A percentile compares a stretch with the other conserved stretches of the same genome.
phyloP scores from a whole-genome alignment of 2,888 invertebrate species.

The Neria commutata region DNA sequence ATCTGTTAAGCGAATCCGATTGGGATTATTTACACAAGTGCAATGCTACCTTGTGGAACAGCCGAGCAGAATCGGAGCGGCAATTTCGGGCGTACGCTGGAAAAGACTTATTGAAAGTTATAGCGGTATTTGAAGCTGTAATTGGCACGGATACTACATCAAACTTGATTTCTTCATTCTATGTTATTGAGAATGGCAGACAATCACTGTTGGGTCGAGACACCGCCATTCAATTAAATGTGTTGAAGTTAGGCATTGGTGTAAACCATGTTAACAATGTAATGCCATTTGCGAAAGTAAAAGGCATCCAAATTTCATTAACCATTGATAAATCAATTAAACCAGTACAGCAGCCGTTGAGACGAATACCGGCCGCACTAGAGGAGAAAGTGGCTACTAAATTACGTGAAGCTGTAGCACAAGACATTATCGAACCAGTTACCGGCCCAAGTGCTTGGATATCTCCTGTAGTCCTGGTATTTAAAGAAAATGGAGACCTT shows the following conservation, averaged over 20 bases:
- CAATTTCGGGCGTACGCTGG: slow-evolving; percentile 25
- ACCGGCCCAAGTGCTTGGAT: slow-evolving; percentile 47
- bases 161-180: slow-evolving; percentile 10
- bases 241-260: slow-evolving; percentile 23
- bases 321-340: slow-evolving; percentile 38
- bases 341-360: slow-evolving; percentile 45
- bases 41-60: slow-evolving; percentile 21
- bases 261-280: slow-evolving; percentile 15
- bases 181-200: slow-evolving; percentile 27
- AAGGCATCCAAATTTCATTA: slow-evolving; percentile 39
- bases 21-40: slow-evolving; percentile 12
- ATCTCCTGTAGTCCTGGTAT: slow-evolving; percentile 47
- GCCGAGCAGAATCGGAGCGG: slow-evolving; percentile 15
- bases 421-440: slow-evolving; percentile 49
- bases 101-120: slow-evolving; percentile 16
- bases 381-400: slow-evolving; percentile 26
- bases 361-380: slow-evolving; percentile 48
- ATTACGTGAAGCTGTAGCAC: slow-evolving; percentile 34
- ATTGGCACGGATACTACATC: background rate
- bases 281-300: slow-evolving; percentile 37
- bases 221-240: slow-evolving; percentile 28
- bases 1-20: slow-evolving; percentile 21
- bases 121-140: slow-evolving; percentile 10
- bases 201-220: slow-evolving; percentile 32
- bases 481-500: slow-evolving; percentile 44